phyloP scores from a whole-genome alignment of 2,113 vertebrate genomes.

The Pongo pygmaeus region DNA sequence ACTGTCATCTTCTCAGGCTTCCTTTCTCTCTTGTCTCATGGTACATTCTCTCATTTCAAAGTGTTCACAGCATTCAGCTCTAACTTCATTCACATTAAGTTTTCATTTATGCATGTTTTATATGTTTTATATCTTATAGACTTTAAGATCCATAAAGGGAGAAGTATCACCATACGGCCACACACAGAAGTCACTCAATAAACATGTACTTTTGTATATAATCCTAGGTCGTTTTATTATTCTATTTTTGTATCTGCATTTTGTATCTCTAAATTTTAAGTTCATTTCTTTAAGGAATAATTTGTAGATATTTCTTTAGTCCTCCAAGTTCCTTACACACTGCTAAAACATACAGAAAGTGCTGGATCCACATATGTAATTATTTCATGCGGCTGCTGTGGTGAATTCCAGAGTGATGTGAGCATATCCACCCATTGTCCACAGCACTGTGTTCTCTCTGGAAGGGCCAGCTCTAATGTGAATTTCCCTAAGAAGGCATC shows the following conservation, averaged over 20 bases:
- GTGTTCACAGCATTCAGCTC: not conserved
- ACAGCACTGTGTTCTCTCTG: not conserved
- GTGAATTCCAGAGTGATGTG: not conserved
- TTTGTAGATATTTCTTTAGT: not conserved
- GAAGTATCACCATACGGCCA: not conserved
- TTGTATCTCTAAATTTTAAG: slow-evolving; percentile 8
- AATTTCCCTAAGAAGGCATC: not conserved
- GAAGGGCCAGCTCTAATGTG: not conserved
- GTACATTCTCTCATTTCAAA: not conserved
- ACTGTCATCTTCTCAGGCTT: not conserved
- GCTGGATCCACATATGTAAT: not conserved
- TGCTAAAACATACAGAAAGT: not conserved
- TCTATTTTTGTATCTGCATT: not conserved
- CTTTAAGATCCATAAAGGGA: not conserved
- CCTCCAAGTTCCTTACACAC: not conserved
- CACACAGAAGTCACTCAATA: not conserved
- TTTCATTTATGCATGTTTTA: not conserved
- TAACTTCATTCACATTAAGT: not conserved
- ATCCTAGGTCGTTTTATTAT: not conserved
- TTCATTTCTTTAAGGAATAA: not conserved
- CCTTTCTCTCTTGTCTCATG: not conserved
- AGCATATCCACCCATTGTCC: too few species aligned
- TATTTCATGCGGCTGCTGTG: not conserved
- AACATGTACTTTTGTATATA: not conserved
- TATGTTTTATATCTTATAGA: not conserved